Evolutionary conservation across 2,888 invertebrate species (phyloP), one percentile per base, ranked within the genome.

Genomic region (Limnephilus rhombicus): DNA sequence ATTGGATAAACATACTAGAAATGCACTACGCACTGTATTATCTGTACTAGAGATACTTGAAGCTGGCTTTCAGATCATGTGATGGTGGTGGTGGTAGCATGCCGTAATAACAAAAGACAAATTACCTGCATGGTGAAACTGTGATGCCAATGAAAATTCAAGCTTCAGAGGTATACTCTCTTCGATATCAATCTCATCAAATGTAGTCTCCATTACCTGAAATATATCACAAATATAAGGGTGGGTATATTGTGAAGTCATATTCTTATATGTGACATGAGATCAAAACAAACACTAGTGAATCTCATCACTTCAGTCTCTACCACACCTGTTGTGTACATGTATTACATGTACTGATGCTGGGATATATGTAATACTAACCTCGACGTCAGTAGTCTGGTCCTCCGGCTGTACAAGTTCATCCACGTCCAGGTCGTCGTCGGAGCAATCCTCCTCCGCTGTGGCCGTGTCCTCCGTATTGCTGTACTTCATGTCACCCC

Each of bases 401-500:
- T 95, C 95, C 12, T 94, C 94, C 93, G 96, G 94, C n/a, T 96
- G 94, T 94, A 95, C 96, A 81, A 95, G 95, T 92, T 96, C 96
- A 92, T 96, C 96, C 82, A 96, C 95, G 93, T 96, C 96, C 91
- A 96, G 93, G 94, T 96, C 96, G 92, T 95, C 95, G 93, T 96
- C 97, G 49, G 95, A 96, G 1, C 97, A 97, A 15, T 92, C 92
- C 15, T 96, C 97, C 91, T 97, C 97, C 37, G 95, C 95, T 91
- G 95, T 95, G 45, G 89, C 92, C 11, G 94, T 94, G 92, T 95
- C 95, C 86, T 95, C 95, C 86, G 95, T 96, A 90, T 97, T 96
- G 49, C 96, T 97, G 95, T 98, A 98, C 94, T 98, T 98, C 97
- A 99, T 97, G 95, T 98, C 98, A 2, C 99, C 98, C 3, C 98